These are phyloP conservation scores for Cheirogaleus medius DNA, from an alignment of 2,113 vertebrate genomes.

Conservation along the genomic window DNA sequence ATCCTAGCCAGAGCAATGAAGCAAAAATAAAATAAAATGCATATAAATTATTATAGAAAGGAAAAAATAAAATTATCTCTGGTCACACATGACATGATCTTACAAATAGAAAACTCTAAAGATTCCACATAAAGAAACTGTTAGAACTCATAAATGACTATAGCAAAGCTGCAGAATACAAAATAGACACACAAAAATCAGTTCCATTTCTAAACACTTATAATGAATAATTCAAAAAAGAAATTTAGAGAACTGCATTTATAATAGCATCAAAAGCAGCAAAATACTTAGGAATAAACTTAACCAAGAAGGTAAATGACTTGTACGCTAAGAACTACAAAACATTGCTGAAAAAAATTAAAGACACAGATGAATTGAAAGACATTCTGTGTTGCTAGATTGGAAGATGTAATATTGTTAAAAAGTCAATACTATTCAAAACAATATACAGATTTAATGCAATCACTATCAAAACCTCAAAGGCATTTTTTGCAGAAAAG, in stretches of 20 bases:
- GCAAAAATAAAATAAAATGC: background rate
- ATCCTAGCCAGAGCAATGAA: background rate
- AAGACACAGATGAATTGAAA: background rate
- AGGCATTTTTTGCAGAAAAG: background rate
- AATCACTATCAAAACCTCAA: background rate
- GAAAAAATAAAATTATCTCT: background rate
- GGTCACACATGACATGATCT: background rate
- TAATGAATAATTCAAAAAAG: background rate
- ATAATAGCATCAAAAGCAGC: background rate
- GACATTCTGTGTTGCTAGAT: background rate
- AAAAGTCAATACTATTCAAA: background rate
- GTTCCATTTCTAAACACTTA: background rate
- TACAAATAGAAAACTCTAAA: background rate
- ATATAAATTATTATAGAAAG: background rate
- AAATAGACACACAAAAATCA: background rate
- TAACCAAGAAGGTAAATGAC: background rate
- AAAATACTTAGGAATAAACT: slow-evolving; percentile 4
- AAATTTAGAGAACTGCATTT: background rate
- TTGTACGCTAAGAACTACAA: background rate
- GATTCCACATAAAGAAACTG: background rate
- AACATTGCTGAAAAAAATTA: background rate
- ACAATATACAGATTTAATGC: background rate
- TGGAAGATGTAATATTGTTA: background rate
- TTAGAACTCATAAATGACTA: background rate
- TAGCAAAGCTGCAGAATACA: background rate